Conservation (phyloP, 2,888 invertebrate species). For the Conchocele bisecta region DNA sequence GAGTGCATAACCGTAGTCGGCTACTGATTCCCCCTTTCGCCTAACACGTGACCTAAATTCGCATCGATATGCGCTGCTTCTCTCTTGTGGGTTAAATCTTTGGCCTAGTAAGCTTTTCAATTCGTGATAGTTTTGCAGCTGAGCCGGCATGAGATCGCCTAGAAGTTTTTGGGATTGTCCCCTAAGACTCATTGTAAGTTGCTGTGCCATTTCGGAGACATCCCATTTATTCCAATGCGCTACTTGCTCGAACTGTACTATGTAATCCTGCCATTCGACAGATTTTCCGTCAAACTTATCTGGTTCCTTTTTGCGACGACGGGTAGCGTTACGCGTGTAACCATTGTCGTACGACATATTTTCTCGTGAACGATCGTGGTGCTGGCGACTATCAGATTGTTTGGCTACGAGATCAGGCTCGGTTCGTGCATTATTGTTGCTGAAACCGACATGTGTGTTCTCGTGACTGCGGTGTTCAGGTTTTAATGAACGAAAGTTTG, state of each 20-base stretch:
- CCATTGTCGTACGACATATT: too few species aligned
- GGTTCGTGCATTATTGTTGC: too few species aligned
- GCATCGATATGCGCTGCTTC: conserved; percentile 6
- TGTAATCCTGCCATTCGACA: conserved; percentile 13
- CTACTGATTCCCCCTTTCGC: not conserved
- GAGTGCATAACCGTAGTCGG: conserved; percentile 22
- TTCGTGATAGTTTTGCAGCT: not conserved
- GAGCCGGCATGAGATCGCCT: not conserved
- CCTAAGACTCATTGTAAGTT: conserved; percentile 10
- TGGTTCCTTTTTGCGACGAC: not conserved
- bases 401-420: too few species aligned
- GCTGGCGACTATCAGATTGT: too few species aligned
- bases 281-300: conserved; percentile 20
- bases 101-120: conserved; percentile 1
- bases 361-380: too few species aligned
- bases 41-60: conserved; percentile 7
- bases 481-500: too few species aligned
- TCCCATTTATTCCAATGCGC: conserved; percentile 11
- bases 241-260: conserved; percentile 17
- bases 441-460: too few species aligned
- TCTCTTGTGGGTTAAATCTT: conserved; percentile 13
- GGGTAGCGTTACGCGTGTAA: too few species aligned
- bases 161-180: conserved; percentile 18
- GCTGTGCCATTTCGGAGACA: conserved; percentile 8
- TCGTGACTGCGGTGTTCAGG: too few species aligned